Evolutionary conservation across 1,140 invertebrate species (phyloP).

Genomic region (Papilio dardanus): DNA sequence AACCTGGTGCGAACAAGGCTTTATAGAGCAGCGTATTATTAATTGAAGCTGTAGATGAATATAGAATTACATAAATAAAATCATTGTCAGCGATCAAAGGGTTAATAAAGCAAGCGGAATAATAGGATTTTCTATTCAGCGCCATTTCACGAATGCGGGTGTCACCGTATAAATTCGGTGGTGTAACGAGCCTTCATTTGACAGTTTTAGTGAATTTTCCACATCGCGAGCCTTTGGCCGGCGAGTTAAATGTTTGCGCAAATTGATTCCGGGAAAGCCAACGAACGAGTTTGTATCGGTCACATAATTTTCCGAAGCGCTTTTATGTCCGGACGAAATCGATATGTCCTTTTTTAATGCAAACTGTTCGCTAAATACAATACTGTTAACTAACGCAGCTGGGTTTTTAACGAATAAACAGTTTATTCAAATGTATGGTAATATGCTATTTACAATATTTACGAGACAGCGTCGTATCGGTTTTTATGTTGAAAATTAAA

Average conservation of each 20-base stretch:
- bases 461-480: background rate
- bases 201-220: constrained; percentile 38
- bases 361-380: constrained; percentile 13
- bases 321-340: constrained; percentile 19
- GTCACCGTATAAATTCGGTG: constrained; percentile 25
- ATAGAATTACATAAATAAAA: background rate
- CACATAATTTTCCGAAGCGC: constrained; percentile 26
- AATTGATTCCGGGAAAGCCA: constrained; percentile 29
- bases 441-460: constrained; percentile 13
- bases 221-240: constrained; percentile 26
- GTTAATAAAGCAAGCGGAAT: constrained; percentile 17
- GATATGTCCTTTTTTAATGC: constrained; percentile 26
- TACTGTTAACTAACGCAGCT: constrained; percentile 1
- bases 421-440: constrained; percentile 24
- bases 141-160: constrained; percentile 2
- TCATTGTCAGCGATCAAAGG: constrained; percentile 2
- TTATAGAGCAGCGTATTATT: background rate
- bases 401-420: background rate
- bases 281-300: constrained; percentile 18
- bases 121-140: constrained; percentile 29
- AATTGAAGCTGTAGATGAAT: background rate
- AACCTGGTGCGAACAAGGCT: too few species aligned
- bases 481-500: constrained; percentile 7
- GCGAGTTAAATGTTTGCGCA: constrained; percentile 23
- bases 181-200: constrained; percentile 34